phyloP scores from a whole-genome alignment of 2,888 invertebrate genomes.

The Arctia plantaginis region DNA sequence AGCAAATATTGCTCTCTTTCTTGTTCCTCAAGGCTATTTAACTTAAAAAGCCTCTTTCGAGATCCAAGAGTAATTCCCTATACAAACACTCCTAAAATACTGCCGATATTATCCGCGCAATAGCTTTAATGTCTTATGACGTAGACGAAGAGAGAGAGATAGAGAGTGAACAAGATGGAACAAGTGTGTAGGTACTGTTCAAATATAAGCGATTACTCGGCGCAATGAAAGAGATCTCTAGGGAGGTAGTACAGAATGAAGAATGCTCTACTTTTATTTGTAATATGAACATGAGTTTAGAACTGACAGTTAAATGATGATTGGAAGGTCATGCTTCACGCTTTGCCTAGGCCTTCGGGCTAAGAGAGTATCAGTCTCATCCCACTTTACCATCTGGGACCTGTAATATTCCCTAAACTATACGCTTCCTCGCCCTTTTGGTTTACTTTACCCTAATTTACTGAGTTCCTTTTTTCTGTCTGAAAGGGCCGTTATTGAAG shows the following conservation, averaged over 20 bases:
- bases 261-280: constrained; percentile 44
- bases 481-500: too few relatives aligned
- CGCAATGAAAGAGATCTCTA: constrained; percentile 22
- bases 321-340: too few relatives aligned
- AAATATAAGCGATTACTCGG: constrained; percentile 66
- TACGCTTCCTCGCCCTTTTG: too few relatives aligned
- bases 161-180: constrained; percentile 49
- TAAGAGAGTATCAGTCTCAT: too few relatives aligned
- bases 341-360: too few relatives aligned
- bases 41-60: constrained; percentile 13
- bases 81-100: constrained; percentile 72
- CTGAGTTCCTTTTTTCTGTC: too few relatives aligned
- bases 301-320: not conserved
- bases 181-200: constrained; percentile 60
- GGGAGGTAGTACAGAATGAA: not conserved
- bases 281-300: not conserved
- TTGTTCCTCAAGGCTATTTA: not conserved
- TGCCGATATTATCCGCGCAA: constrained; percentile 73
- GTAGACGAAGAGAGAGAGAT: constrained; percentile 45
- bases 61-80: constrained; percentile 54
- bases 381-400: too few relatives aligned
- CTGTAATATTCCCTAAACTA: too few relatives aligned
- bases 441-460: too few relatives aligned
- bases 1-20: too few relatives aligned
- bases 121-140: constrained; percentile 75